phyloP scores from a whole-genome alignment of 2,888 invertebrate genomes.

The Eledona agricola region DNA sequence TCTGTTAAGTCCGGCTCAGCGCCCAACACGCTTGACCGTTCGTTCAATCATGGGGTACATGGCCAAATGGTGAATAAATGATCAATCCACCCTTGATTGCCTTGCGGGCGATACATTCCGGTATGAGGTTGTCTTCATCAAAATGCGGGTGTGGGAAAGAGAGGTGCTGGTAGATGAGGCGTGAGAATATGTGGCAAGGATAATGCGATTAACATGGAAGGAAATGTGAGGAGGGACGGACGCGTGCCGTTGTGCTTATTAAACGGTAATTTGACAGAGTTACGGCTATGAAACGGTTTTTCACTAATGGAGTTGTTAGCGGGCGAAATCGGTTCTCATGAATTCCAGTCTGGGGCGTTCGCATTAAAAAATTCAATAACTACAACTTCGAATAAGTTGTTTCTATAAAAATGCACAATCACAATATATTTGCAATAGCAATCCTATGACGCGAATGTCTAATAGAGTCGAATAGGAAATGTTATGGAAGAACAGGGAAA shows the following conservation, averaged over 20 bases:
- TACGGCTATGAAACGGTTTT: conserved; percentile 40
- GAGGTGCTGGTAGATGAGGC: conserved; percentile 55
- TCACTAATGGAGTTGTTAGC: conserved; percentile 21
- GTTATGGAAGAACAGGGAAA: too few relatives aligned
- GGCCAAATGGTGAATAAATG: conserved; percentile 48
- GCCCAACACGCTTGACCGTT: conserved; percentile 50
- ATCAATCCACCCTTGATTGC: conserved; percentile 38
- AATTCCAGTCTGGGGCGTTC: conserved; percentile 10
- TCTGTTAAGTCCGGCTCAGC: conserved; percentile 53
- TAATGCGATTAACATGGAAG: conserved; percentile 59
- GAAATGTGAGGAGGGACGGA: conserved; percentile 49
- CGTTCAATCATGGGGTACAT: conserved; percentile 50
- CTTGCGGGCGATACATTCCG: conserved; percentile 25
- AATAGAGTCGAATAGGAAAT: too few relatives aligned
- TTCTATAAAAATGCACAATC: neutral
- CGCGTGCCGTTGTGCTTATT: conserved; percentile 57
- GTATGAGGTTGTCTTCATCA: conserved; percentile 5
- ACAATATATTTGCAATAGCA: too few relatives aligned
- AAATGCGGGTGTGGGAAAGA: conserved; percentile 1
- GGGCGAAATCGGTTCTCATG: conserved; percentile 24
- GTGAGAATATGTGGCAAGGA: conserved; percentile 60
- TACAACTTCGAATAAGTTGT: neutral
- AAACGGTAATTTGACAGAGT: conserved; percentile 53
- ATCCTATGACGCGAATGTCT: neutral
- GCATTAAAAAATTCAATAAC: neutral